A percentile compares a stretch with the other conserved stretches of the same genome.
Conservation (phyloP, 2,888 invertebrate genomes). For the Drosophila limbata region DNA sequence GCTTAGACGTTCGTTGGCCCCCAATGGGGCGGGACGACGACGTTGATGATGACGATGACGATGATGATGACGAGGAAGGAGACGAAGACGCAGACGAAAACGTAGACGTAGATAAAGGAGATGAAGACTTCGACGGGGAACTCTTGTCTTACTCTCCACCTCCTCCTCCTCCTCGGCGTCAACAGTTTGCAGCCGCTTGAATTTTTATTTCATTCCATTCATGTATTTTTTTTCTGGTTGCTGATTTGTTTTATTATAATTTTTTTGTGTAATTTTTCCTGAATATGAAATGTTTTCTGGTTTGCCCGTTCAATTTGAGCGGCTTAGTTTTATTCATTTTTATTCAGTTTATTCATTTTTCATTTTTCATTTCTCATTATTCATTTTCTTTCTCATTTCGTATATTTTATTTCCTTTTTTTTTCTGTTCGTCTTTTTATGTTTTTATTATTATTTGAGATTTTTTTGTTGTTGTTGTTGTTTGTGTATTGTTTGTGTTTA, state of each 20-base stretch:
- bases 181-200: constrained; percentile 25
- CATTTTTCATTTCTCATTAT: constrained; percentile 43
- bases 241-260: constrained; percentile 35
- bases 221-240: constrained; percentile 48
- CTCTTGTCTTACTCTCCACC: constrained; percentile 35
- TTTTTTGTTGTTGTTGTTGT: not conserved
- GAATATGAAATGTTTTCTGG: constrained; percentile 66
- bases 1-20: constrained; percentile 80
- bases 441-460: constrained; percentile 19
- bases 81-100: constrained; percentile 9
- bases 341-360: constrained; percentile 37
- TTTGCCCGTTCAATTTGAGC: constrained; percentile 56
- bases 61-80: constrained; percentile 4
- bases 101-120: constrained; percentile 9
- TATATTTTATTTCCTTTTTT: constrained; percentile 21
- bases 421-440: constrained; percentile 16
- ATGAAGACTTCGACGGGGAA: constrained; percentile 28
- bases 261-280: constrained; percentile 52
- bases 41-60: constrained; percentile 11
- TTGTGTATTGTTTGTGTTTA: constrained; percentile 29
- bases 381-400: constrained; percentile 39
- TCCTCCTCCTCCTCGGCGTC: constrained; percentile 8
- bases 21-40: constrained; percentile 56
- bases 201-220: constrained; percentile 66
- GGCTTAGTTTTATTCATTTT: constrained; percentile 46